Evolutionary conservation across 2,113 vertebrate species (phyloP).

Genomic region (Sitta europaea): DNA sequence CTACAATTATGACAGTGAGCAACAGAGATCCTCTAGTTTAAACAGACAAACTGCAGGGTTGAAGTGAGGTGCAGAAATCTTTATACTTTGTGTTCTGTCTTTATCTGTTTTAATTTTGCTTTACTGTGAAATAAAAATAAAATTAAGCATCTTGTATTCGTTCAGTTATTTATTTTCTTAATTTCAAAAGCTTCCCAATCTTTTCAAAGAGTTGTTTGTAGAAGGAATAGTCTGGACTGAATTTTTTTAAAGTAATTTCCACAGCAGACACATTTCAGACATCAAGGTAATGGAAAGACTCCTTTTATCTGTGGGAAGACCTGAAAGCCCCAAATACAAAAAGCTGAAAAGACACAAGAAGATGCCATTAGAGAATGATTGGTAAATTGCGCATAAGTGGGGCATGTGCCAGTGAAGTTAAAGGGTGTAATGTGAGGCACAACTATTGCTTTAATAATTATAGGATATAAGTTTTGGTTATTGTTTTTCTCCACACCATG

Average conservation of each 20-base stretch:
- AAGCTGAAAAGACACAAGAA: not conserved
- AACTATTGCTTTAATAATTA: not conserved
- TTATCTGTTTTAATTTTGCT: not conserved
- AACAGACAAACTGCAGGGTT: not conserved
- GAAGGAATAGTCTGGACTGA: not conserved
- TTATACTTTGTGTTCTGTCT: not conserved
- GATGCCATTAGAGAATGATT: not conserved
- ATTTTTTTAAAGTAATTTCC: not conserved
- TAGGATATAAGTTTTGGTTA: not conserved
- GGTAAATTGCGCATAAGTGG: not conserved
- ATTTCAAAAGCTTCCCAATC: not conserved
- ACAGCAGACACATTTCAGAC: not conserved
- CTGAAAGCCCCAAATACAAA: not conserved
- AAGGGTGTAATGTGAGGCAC: not conserved
- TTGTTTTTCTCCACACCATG: not conserved
- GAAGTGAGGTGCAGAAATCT: not conserved
- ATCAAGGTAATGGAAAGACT: not conserved
- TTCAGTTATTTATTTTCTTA: not conserved
- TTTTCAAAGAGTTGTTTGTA: not conserved
- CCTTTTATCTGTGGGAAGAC: not conserved
- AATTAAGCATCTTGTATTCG: not conserved
- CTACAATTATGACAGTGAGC: not conserved
- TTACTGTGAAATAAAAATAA: not conserved
- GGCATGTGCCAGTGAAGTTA: not conserved
- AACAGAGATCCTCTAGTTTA: not conserved